phyloP scores from a whole-genome alignment of 2,113 vertebrate genomes.

The Guaruba guarouba region DNA sequence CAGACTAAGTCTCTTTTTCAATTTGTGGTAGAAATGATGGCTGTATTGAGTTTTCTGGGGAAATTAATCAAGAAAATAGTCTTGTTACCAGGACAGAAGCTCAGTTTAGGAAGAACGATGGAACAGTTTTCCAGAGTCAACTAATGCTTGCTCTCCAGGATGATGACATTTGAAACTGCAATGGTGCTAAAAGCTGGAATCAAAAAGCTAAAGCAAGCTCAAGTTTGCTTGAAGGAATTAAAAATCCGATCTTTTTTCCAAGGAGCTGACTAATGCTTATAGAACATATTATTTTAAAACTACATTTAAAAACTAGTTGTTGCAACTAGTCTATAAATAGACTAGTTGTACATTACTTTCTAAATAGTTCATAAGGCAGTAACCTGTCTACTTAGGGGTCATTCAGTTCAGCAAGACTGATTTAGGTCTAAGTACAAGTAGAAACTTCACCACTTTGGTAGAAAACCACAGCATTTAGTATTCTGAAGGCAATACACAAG shows the following conservation, averaged over 20 bases:
- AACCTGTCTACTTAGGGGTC: not conserved
- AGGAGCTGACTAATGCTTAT: not conserved
- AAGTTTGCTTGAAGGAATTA: not conserved
- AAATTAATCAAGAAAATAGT: slow-evolving; percentile 46
- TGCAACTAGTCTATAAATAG: not conserved
- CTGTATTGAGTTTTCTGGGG: not conserved
- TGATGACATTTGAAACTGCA: not conserved
- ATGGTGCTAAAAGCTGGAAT: not conserved
- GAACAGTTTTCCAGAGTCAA: not conserved
- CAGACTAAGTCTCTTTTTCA: not conserved
- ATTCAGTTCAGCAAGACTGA: not conserved
- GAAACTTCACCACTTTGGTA: not conserved
- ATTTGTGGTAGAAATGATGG: not conserved
- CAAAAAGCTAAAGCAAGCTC: not conserved
- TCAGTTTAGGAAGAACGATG: slow-evolving; percentile 12
- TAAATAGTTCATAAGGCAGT: not conserved
- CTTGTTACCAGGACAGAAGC: slow-evolving; percentile 1
- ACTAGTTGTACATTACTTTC: not conserved
- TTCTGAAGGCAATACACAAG: not conserved
- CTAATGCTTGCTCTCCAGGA: not conserved
- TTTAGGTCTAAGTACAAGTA: not conserved
- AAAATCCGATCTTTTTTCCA: not conserved
- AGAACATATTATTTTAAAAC: not conserved
- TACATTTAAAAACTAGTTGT: not conserved
- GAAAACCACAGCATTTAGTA: not conserved